These are phyloP conservation scores for Diabrotica balteata DNA, from an alignment of 2,888 invertebrate genomes.

Conservation along the genomic window DNA sequence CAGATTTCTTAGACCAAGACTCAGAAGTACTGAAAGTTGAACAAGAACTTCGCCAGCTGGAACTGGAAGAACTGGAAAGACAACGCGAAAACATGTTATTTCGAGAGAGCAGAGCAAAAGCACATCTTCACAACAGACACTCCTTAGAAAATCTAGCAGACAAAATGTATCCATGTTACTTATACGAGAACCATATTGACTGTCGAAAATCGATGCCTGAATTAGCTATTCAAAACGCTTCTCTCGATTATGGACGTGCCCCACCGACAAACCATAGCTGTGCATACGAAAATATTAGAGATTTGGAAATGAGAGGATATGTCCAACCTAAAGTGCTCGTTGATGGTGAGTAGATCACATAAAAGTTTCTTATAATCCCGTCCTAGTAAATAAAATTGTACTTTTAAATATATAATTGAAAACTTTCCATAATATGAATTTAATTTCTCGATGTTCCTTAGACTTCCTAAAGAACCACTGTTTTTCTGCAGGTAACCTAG, in stretches of 20 bases:
- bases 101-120: slow-evolving; percentile 67
- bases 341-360: slow-evolving; percentile 7
- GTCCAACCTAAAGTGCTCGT: not conserved
- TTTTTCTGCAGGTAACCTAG: slow-evolving; percentile 14
- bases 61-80: slow-evolving; percentile 78
- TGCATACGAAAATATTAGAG: slow-evolving; percentile 25
- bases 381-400: too few species aligned
- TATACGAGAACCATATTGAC: slow-evolving; percentile 44
- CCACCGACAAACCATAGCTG: slow-evolving; percentile 13
- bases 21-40: slow-evolving; percentile 74
- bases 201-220: slow-evolving; percentile 59
- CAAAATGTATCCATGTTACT: slow-evolving; percentile 46
- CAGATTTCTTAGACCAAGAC: slow-evolving; percentile 54
- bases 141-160: slow-evolving; percentile 58
- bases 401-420: too few species aligned
- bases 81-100: slow-evolving; percentile 75
- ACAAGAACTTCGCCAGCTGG: slow-evolving; percentile 77
- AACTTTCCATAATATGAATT: too few species aligned
- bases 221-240: slow-evolving; percentile 44
- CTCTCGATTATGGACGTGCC: slow-evolving; percentile 25
- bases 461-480: too few species aligned
- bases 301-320: slow-evolving; percentile 13
- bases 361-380: not conserved
- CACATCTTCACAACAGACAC: slow-evolving; percentile 52
- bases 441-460: too few species aligned